Evolutionary conservation across 2,797 vertebrate species (phyloP).

Genomic region (Acanthopagrus latus): DNA sequence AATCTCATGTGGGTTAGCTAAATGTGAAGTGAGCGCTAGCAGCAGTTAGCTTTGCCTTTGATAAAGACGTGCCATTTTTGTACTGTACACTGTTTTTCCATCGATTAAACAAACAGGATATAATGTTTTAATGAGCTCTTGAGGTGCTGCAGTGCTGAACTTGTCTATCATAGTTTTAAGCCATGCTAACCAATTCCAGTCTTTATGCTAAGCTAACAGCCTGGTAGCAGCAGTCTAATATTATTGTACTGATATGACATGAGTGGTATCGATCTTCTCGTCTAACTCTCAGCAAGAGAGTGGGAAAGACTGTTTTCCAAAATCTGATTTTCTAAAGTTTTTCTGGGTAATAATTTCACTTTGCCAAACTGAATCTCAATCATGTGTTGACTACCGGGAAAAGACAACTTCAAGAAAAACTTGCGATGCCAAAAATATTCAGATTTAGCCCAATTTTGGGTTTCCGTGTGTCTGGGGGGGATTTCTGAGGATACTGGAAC

Average conservation of each 20-base stretch:
- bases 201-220: neutral
- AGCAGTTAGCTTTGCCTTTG: constrained; percentile 1
- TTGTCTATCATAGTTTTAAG: neutral
- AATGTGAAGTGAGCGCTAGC: neutral
- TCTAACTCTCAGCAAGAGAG: neutral
- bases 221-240: neutral
- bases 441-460: constrained; percentile 2
- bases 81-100: neutral
- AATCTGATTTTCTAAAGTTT: neutral
- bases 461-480: neutral
- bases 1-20: neutral
- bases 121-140: neutral
- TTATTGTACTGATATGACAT: neutral
- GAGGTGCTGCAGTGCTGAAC: fast-evolving
- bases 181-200: neutral
- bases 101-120: neutral
- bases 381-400: neutral
- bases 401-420: neutral
- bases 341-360: neutral
- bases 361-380: neutral
- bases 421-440: neutral
- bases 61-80: neutral
- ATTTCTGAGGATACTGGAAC: constrained; percentile 16
- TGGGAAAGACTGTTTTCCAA: neutral
- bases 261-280: neutral